These are phyloP conservation scores for Cyclopterus lumpus DNA, from an alignment of 2,797 vertebrate genomes.

Conservation along the genomic window DNA sequence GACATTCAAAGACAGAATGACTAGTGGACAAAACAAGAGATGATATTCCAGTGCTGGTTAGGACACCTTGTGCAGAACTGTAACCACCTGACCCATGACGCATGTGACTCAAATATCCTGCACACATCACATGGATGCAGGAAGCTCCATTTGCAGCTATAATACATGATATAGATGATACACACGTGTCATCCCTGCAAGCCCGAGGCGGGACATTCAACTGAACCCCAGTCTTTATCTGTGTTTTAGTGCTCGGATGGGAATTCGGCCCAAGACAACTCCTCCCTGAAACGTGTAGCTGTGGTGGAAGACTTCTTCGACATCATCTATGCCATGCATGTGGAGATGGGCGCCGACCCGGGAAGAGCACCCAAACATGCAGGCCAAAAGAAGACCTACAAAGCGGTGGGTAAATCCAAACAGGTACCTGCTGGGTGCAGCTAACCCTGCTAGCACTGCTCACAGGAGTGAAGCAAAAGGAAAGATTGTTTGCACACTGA, in stretches of 20 bases:
- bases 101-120: slow-evolving; percentile 39
- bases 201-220: slow-evolving; percentile 23
- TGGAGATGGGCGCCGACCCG: slow-evolving; percentile 94
- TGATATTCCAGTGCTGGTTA: not conserved
- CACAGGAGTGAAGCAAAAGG: not conserved
- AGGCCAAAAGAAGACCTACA: slow-evolving; percentile 98
- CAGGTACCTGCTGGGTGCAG: not conserved
- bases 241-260: slow-evolving; percentile 87
- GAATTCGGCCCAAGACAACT: slow-evolving; percentile 92
- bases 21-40: not conserved
- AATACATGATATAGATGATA: slow-evolving; percentile 5
- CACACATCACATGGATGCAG: slow-evolving; percentile 17
- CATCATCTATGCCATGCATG: slow-evolving; percentile 99
- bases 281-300: slow-evolving; percentile 95
- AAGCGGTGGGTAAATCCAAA: slow-evolving; percentile 88
- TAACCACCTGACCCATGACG: slow-evolving; percentile 47
- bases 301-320: slow-evolving; percentile 99
- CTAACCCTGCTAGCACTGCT: not conserved
- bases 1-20: slow-evolving; percentile 15
- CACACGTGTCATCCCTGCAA: slow-evolving; percentile 11
- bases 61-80: slow-evolving; percentile 28
- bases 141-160: slow-evolving; percentile 20
- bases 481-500: slow-evolving; percentile 12
- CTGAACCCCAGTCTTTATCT: slow-evolving; percentile 38
- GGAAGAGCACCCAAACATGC: slow-evolving; percentile 96